Evolutionary conservation across 2,797 vertebrate genomes (phyloP).

Genomic region (Vultur gryphus): DNA sequence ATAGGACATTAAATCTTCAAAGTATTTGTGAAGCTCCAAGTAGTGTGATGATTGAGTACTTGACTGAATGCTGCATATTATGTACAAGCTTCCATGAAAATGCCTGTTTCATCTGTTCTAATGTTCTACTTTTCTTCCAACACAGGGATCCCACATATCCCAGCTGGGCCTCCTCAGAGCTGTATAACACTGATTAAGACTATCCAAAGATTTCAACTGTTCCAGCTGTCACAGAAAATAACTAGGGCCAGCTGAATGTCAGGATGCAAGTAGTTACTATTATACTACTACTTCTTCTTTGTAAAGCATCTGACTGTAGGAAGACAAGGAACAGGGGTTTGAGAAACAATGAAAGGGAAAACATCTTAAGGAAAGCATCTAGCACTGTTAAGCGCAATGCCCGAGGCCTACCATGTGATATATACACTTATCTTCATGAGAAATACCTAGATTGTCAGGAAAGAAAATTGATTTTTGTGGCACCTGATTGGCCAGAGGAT

Average conservation of each 20-base stretch:
- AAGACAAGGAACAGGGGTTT: slow-evolving; percentile 67
- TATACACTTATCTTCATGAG: slow-evolving; percentile 85
- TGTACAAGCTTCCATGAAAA: not conserved
- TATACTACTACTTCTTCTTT: slow-evolving; percentile 81
- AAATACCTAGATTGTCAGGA: slow-evolving; percentile 96
- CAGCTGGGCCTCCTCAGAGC: slow-evolving; percentile 72
- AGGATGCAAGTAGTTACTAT: slow-evolving; percentile 82
- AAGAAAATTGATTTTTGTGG: slow-evolving; percentile 82
- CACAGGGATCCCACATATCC: slow-evolving; percentile 49
- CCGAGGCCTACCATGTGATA: slow-evolving; percentile 78
- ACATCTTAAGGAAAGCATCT: slow-evolving; percentile 65
- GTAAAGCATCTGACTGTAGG: slow-evolving; percentile 74
- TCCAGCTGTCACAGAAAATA: slow-evolving; percentile 61
- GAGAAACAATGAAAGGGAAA: slow-evolving; percentile 59
- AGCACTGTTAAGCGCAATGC: slow-evolving; percentile 80
- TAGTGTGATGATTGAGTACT: not conserved
- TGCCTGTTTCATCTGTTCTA: not conserved
- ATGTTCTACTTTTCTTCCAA: slow-evolving; percentile 51
- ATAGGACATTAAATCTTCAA: not conserved
- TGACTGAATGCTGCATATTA: not conserved
- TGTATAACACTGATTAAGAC: slow-evolving; percentile 26
- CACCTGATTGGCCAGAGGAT: slow-evolving; percentile 87
- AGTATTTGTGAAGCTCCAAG: not conserved
- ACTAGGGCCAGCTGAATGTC: slow-evolving; percentile 70
- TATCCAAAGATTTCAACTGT: slow-evolving; percentile 44